These are phyloP conservation scores for Isurus oxyrinchus DNA, from an alignment of 2,113 vertebrate genomes.

Conservation along the genomic window DNA sequence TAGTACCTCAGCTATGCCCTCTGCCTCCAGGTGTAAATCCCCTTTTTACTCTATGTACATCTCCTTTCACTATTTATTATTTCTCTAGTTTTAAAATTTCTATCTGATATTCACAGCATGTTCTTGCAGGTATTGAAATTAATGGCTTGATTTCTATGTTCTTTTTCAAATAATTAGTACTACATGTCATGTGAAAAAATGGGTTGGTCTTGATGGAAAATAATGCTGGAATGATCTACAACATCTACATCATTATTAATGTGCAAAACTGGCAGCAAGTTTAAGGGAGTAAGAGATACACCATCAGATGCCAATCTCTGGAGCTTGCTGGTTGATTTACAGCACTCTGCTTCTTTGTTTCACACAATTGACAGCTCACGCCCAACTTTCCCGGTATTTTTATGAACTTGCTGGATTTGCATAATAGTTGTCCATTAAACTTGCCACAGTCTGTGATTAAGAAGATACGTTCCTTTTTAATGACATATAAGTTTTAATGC, in stretches of 20 bases:
- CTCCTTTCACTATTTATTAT: background rate
- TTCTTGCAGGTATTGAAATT: background rate
- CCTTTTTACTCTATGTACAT: no score
- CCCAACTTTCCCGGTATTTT: background rate
- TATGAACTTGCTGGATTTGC: background rate
- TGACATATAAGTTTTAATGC: background rate
- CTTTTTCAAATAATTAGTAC: background rate
- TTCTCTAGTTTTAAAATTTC: background rate
- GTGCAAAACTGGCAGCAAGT: background rate
- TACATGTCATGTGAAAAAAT: background rate
- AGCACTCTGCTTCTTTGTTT: background rate
- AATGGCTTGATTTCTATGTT: background rate
- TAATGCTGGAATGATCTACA: background rate
- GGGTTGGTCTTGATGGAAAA: background rate
- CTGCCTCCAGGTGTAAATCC: no score
- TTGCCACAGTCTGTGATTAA: background rate
- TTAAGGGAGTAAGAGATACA: background rate
- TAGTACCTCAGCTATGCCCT: no score
- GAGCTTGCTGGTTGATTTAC: background rate
- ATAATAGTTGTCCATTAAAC: background rate
- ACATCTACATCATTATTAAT: background rate
- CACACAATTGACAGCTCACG: background rate
- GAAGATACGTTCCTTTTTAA: background rate
- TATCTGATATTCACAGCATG: background rate
- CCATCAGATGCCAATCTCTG: background rate